These are phyloP conservation scores for Cyrtodaria siliqua DNA, from an alignment of 2,888 invertebrate genomes.

Conservation along the genomic window DNA sequence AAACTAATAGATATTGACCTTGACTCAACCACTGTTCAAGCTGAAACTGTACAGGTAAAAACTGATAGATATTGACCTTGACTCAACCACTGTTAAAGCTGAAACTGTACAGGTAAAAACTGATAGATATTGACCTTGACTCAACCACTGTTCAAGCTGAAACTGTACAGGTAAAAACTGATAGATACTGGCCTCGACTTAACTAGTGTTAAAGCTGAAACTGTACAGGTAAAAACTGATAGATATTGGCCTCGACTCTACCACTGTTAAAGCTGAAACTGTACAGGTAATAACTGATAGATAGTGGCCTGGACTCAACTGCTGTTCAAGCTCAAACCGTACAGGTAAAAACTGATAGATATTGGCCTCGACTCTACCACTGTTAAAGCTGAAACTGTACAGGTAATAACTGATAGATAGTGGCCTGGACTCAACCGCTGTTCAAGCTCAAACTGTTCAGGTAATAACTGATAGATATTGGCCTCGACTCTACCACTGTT, in stretches of 20 bases:
- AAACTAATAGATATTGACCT: too few species aligned
- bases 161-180: background rate
- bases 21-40: background rate
- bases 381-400: background rate
- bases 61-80: constrained; percentile 14
- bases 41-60: background rate
- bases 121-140: background rate
- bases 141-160: background rate
- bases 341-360: constrained; percentile 11
- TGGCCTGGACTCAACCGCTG: too few species aligned
- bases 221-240: constrained; percentile 16
- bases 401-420: too few species aligned
- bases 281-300: too few species aligned
- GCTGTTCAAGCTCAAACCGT: constrained; percentile 6
- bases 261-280: background rate
- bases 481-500: too few species aligned
- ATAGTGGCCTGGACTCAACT: constrained; percentile 20
- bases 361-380: background rate
- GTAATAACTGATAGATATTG: too few species aligned
- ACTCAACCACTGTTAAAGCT: constrained; percentile 6
- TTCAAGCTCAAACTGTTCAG: too few species aligned
- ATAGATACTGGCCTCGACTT: constrained; percentile 21
- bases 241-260: background rate
- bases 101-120: constrained; percentile 24
- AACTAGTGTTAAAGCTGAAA: background rate